phyloP scores from a whole-genome alignment of 2,113 vertebrate species.

The Colius striatus region DNA sequence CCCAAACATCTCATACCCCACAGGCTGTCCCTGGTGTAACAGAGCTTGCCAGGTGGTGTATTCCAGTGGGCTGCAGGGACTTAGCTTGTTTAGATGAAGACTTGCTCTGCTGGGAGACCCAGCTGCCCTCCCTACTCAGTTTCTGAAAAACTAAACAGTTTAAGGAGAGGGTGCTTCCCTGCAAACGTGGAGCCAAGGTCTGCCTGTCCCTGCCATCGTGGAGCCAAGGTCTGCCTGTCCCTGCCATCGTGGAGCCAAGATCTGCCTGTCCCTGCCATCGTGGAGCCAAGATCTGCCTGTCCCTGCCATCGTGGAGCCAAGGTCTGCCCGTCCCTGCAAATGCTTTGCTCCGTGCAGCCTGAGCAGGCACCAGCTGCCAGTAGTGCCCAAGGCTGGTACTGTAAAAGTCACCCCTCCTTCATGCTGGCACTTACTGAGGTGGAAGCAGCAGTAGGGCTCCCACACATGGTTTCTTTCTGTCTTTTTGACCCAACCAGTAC shows the following conservation, averaged over 20 bases:
- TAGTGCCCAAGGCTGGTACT: not conserved
- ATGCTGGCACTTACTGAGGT: not conserved
- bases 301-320: not conserved
- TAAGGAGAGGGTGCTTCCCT: not conserved
- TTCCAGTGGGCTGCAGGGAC: not conserved
- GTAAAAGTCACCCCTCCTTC: not conserved
- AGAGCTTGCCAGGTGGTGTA: no score
- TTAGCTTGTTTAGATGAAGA: fast-evolving
- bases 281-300: no score
- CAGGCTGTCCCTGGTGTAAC: not conserved
- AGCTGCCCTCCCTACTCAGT: not conserved
- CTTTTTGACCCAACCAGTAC: not conserved
- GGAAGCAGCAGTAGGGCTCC: not conserved
- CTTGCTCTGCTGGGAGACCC: not conserved
- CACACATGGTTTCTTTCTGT: not conserved
- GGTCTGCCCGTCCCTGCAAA: not conserved
- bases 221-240: not conserved
- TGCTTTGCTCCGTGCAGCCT: not conserved
- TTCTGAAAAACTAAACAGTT: not conserved
- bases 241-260: no score
- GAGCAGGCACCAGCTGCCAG: not conserved
- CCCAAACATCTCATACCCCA: not conserved
- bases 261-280: no score
- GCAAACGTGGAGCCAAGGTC: not conserved
- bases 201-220: not conserved